Conservation (phyloP, 1,140 invertebrate species). For the Formica selysi region DNA sequence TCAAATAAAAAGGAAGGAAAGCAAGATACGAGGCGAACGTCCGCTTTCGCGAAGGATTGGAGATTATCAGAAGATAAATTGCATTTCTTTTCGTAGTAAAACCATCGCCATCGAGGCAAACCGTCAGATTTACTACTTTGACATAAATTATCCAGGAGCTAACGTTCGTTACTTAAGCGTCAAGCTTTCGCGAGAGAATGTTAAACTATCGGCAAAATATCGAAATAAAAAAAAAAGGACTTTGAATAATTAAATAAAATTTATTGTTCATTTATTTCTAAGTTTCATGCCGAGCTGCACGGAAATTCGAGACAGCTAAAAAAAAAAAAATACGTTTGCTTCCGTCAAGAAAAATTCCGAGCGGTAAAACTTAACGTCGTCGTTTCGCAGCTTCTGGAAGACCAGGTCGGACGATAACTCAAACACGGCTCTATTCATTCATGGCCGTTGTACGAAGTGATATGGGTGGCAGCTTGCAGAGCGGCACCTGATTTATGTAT, state of each 20-base stretch:
- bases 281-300: neutral
- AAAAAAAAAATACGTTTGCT: conserved; percentile 7
- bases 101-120: conserved; percentile 45
- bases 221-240: neutral
- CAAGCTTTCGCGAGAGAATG: conserved; percentile 11
- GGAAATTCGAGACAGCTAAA: conserved; percentile 14
- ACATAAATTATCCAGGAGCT: conserved; percentile 49
- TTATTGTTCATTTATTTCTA: neutral
- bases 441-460: conserved; percentile 80
- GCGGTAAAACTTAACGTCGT: conserved; percentile 42
- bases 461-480: conserved; percentile 80
- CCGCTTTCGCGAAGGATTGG: conserved; percentile 62
- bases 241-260: conserved; percentile 2
- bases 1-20: conserved; percentile 63
- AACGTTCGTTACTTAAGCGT: conserved; percentile 43
- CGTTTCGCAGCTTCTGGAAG: conserved; percentile 68
- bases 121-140: conserved; percentile 52
- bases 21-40: conserved; percentile 61
- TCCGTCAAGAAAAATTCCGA: conserved; percentile 48
- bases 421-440: conserved; percentile 81
- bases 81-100: conserved; percentile 57
- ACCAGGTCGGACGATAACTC: conserved; percentile 79
- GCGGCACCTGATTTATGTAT: conserved; percentile 81
- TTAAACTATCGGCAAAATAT: neutral
- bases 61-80: conserved; percentile 67